Conservation (phyloP, 2,888 invertebrate species). For the Caenorhabditis sp. region DNA sequence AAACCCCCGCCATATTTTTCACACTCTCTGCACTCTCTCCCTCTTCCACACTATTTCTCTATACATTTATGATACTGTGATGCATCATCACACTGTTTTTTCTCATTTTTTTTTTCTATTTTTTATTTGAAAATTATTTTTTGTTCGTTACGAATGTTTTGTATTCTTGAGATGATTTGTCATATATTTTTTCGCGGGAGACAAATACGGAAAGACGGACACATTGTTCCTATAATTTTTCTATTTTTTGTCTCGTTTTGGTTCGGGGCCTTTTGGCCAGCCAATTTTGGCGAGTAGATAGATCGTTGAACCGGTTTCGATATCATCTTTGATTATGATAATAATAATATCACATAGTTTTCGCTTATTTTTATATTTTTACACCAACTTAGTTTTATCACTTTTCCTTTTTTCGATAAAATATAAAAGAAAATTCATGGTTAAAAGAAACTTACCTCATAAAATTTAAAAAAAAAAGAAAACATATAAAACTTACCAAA, state of each 20-base stretch:
- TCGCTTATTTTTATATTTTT: too few relatives aligned
- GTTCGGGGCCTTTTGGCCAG: background rate
- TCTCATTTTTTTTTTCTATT: background rate
- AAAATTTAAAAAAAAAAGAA: too few relatives aligned
- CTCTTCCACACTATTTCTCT: background rate
- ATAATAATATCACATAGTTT: background rate
- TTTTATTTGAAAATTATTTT: background rate
- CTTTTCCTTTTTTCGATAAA: background rate
- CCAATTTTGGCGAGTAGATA: too few relatives aligned
- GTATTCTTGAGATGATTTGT: background rate
- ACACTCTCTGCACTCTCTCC: background rate
- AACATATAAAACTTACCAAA: too few relatives aligned
- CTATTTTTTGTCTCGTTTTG: background rate
- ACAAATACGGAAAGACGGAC: too few relatives aligned
- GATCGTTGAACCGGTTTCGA: background rate
- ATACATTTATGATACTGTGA: background rate
- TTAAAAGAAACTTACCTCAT: background rate
- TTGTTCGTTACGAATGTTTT: background rate
- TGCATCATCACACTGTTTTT: background rate
- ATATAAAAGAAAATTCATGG: background rate
- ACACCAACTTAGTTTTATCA: too few relatives aligned
- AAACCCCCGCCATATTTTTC: background rate
- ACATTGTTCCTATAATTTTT: too few relatives aligned
- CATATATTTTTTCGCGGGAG: background rate
- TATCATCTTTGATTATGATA: background rate